A percentile compares a stretch with the other conserved stretches of the same genome.
These are phyloP conservation scores for Paramormyrops hopkinsi DNA, from an alignment of 2,797 vertebrate species.

Conservation along the genomic window DNA sequence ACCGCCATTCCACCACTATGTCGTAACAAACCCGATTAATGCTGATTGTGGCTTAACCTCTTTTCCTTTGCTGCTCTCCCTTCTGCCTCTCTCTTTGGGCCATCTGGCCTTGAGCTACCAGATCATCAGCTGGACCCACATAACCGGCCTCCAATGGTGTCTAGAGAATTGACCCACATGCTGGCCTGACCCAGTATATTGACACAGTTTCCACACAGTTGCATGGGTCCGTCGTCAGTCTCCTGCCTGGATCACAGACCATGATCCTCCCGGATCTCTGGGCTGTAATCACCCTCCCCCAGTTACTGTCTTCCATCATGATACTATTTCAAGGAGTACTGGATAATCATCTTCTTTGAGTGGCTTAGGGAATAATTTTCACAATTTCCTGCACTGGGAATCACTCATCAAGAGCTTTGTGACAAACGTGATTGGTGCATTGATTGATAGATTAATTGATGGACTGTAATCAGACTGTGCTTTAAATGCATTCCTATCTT, in stretches of 20 bases:
- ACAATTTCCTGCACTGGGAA: neutral
- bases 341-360: slow-evolving; percentile 2
- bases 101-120: slow-evolving; percentile 2
- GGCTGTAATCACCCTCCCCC: neutral
- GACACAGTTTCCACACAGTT: neutral
- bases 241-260: neutral
- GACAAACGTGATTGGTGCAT: neutral
- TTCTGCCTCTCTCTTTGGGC: neutral
- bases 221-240: neutral
- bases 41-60: neutral
- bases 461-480: neutral
- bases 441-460: slow-evolving; percentile 2
- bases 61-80: neutral
- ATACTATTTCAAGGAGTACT: neutral
- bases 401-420: neutral
- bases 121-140: slow-evolving; percentile 3
- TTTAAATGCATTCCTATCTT: neutral
- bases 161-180: neutral
- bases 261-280: neutral
- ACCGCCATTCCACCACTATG: neutral
- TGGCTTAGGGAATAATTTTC: slow-evolving; percentile 1
- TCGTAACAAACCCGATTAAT: neutral
- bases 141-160: neutral
- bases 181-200: neutral
- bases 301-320: neutral